phyloP scores from a whole-genome alignment of 2,113 vertebrate genomes.

The Cyphomyrus discorhynchus region DNA sequence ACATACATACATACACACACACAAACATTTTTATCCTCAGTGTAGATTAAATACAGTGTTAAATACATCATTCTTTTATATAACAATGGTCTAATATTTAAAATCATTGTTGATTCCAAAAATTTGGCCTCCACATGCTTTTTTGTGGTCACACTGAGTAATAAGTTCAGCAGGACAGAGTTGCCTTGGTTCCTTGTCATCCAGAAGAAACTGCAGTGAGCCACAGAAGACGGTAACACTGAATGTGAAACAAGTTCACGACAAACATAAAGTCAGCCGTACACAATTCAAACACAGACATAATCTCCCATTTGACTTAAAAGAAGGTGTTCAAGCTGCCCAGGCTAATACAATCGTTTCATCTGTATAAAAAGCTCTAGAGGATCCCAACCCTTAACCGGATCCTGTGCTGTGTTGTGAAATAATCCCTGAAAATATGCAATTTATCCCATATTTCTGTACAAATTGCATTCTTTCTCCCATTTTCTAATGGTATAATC shows the following conservation, averaged over 20 bases:
- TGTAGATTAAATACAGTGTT: neutral
- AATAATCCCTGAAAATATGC: neutral
- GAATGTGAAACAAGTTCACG: neutral
- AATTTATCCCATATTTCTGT: neutral
- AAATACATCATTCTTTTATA: neutral
- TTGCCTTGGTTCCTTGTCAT: neutral
- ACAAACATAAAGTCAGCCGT: neutral
- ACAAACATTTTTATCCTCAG: neutral
- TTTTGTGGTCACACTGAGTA: neutral
- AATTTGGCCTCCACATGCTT: neutral
- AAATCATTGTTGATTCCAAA: neutral
- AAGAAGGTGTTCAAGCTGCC: neutral
- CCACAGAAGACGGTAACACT: neutral
- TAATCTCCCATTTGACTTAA: neutral
- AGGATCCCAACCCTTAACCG: neutral
- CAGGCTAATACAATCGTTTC: neutral
- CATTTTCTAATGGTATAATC: neutral
- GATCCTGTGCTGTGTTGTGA: neutral
- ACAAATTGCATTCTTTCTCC: neutral
- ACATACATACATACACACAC: too few species aligned
- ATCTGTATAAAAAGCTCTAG: neutral
- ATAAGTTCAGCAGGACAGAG: neutral
- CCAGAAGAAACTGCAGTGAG: neutral
- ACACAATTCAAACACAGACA: neutral
- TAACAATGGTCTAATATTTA: neutral